Percentiles rank a stretch among this genome's conserved stretches.
Conservation (phyloP, 2,797 vertebrate species). For the Megalops cyprinoides region DNA sequence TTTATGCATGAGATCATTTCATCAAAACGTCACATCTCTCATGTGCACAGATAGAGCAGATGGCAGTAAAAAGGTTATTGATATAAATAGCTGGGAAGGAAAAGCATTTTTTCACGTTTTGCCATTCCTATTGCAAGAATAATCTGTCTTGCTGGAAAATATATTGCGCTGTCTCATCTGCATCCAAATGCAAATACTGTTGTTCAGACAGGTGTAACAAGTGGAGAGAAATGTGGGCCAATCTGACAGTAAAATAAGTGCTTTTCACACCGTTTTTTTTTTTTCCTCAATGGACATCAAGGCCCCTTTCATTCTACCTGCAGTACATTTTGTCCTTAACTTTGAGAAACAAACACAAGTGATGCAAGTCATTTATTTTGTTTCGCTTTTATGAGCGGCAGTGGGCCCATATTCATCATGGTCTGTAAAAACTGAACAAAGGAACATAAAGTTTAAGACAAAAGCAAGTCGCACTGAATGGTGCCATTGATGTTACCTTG, state of each 20-base stretch:
- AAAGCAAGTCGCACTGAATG: no score
- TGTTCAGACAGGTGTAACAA: slow-evolving; percentile 6
- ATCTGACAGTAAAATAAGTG: slow-evolving; percentile 12
- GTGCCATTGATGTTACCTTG: no score
- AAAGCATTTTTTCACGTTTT: slow-evolving; percentile 24
- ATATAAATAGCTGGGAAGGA: slow-evolving; percentile 36
- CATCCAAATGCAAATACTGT: slow-evolving; percentile 20
- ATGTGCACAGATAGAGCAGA: slow-evolving; percentile 39
- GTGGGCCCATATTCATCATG: no score
- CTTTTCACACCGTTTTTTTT: background rate
- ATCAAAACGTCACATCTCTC: background rate
- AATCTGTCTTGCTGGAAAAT: background rate
- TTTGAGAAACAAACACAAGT: no score
- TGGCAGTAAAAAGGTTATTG: slow-evolving; percentile 38
- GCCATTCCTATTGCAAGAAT: slow-evolving; percentile 30
- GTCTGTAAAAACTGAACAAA: no score
- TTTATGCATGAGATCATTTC: slow-evolving; percentile 46
- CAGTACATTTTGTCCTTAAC: background rate
- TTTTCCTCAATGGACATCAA: background rate
- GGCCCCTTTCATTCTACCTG: background rate
- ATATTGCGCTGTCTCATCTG: background rate
- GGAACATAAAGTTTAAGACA: no score
- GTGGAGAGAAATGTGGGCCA: slow-evolving; percentile 9
- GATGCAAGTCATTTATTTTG: no score
- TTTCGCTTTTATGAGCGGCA: no score